Evolutionary conservation across 2,888 invertebrate species (phyloP).

Genomic region (Lydus trimaculatus): DNA sequence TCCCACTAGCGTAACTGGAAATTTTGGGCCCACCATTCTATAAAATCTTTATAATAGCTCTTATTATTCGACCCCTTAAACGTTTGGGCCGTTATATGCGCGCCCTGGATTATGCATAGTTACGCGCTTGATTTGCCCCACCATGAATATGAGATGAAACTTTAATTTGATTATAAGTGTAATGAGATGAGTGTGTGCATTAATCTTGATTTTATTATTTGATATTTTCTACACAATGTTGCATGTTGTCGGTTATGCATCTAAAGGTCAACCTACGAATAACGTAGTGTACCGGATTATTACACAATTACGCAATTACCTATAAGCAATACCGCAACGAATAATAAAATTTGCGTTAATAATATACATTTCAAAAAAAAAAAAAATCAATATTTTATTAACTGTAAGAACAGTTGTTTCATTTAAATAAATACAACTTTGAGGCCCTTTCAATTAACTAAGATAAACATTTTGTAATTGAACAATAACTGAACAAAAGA

Average conservation of each 20-base stretch:
- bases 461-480: slow-evolving; percentile 30
- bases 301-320: slow-evolving; percentile 25
- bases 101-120: too few relatives aligned
- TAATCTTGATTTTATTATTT: slow-evolving; percentile 13
- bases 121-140: too few relatives aligned
- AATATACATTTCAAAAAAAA: neutral
- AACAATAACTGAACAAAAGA: slow-evolving; percentile 27
- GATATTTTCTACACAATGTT: slow-evolving; percentile 33
- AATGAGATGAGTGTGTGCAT: neutral
- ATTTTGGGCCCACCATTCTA: too few relatives aligned
- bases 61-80: too few relatives aligned
- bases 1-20: too few relatives aligned
- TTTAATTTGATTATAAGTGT: neutral
- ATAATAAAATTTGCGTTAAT: neutral
- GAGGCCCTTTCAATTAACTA: slow-evolving; percentile 22
- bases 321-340: neutral
- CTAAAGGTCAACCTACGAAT: slow-evolving; percentile 26
- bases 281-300: slow-evolving; percentile 25
- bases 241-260: slow-evolving; percentile 23
- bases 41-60: too few relatives aligned
- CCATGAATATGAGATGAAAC: neutral
- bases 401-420: neutral
- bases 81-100: too few relatives aligned
- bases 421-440: neutral
- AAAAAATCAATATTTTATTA: slow-evolving; percentile 1